These are phyloP conservation scores for Pseudoips prasinana DNA, from an alignment of 2,888 invertebrate genomes.

Conservation along the genomic window DNA sequence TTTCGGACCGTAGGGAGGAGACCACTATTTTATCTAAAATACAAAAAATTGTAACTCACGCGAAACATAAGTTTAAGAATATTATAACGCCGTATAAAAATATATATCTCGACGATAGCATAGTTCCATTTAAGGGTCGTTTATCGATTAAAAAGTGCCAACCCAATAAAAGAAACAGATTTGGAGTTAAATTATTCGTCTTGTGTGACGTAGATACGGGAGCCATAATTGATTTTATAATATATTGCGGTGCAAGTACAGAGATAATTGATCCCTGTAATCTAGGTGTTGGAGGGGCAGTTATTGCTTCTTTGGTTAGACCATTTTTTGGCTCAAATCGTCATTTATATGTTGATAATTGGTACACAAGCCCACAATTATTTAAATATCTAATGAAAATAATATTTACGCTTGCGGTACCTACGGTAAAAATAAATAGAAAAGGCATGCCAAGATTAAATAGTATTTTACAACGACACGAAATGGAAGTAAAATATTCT, in stretches of 20 bases:
- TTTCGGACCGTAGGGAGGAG: slow-evolving; percentile 11
- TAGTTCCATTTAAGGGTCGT: slow-evolving; percentile 32
- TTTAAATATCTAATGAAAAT: slow-evolving; percentile 24
- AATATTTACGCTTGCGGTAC: slow-evolving; percentile 29
- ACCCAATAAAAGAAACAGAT: slow-evolving; percentile 27
- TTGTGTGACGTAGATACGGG: no score
- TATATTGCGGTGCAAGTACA: slow-evolving; percentile 25
- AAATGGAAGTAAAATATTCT: slow-evolving; percentile 40
- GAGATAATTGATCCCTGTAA: slow-evolving; percentile 13
- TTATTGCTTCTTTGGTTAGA: slow-evolving; percentile 21
- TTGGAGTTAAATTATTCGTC: slow-evolving; percentile 26
- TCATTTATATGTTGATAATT: slow-evolving; percentile 27
- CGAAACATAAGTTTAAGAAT: slow-evolving; percentile 18
- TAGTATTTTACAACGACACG: slow-evolving; percentile 15
- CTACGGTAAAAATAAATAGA: slow-evolving; percentile 20
- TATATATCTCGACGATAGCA: slow-evolving; percentile 27
- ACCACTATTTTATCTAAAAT: slow-evolving; percentile 20
- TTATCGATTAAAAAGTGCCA: slow-evolving; percentile 26
- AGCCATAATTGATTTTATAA: slow-evolving; percentile 27
- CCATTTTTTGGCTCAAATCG: slow-evolving; percentile 22
- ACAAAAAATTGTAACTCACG: slow-evolving; percentile 18
- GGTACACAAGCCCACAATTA: slow-evolving; percentile 28
- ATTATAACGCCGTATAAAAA: slow-evolving; percentile 21
- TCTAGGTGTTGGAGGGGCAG: slow-evolving; percentile 21
- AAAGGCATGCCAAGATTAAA: slow-evolving; percentile 29